Percentiles rank a stretch among this genome's conserved stretches.
phyloP scores from a whole-genome alignment of 1,140 invertebrate genomes.

The Drosophila virilis region DNA sequence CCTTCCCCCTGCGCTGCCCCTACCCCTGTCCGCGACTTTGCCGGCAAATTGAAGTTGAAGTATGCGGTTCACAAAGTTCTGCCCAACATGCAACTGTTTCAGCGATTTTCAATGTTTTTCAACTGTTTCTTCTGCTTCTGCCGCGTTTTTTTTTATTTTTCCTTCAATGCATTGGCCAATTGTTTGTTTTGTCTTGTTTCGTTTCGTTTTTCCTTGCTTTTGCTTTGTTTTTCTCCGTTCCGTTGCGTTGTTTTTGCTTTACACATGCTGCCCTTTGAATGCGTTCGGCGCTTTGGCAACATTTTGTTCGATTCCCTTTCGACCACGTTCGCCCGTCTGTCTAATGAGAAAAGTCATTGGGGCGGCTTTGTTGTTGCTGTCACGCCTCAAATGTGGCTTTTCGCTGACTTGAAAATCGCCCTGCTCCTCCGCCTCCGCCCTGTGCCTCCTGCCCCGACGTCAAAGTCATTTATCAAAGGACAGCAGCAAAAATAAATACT shows the following conservation, averaged over 20 bases:
- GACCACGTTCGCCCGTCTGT: constrained; percentile 58
- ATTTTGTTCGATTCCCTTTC: constrained; percentile 69
- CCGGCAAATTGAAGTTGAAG: constrained; percentile 79
- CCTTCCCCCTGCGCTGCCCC: constrained; percentile 8
- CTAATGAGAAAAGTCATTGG: constrained; percentile 79
- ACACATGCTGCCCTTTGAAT: constrained; percentile 66
- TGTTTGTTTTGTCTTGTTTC: constrained; percentile 66
- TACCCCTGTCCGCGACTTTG: constrained; percentile 1
- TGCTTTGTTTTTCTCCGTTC: not conserved
- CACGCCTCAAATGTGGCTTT: constrained; percentile 49
- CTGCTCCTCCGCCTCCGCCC: not conserved
- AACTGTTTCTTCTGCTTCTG: constrained; percentile 21
- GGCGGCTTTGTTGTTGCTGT: not conserved
- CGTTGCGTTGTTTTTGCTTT: constrained; percentile 34
- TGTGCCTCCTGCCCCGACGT: constrained; percentile 12
- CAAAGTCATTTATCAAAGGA: constrained; percentile 77
- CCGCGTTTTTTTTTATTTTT: not conserved
- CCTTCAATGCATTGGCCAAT: constrained; percentile 66
- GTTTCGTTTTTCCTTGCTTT: not conserved
- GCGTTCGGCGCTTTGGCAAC: constrained; percentile 42
- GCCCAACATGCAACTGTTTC: constrained; percentile 72
- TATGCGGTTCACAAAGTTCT: constrained; percentile 75
- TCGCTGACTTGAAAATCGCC: constrained; percentile 6
- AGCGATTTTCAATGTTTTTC: constrained; percentile 33
- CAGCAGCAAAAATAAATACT: constrained; percentile 50